Conservation (phyloP, 1,140 invertebrate genomes). For the Nymphalis io region DNA sequence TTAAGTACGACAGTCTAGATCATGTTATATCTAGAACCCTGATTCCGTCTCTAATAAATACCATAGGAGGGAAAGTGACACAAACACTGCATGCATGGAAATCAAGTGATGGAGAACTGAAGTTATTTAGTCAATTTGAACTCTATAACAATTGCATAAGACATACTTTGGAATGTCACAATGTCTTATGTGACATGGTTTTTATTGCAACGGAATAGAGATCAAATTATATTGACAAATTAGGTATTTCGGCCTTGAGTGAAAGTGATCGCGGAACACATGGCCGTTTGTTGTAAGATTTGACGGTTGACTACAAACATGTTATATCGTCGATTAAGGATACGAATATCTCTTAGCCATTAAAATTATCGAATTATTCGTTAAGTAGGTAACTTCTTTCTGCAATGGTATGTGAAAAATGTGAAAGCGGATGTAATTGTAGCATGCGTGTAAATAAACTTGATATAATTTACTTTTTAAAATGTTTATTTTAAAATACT, state of each 20-base stretch:
- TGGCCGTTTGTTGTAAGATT: constrained; percentile 33
- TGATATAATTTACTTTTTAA: background rate
- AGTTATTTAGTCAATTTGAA: background rate
- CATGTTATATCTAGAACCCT: constrained; percentile 30
- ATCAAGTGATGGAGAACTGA: constrained; percentile 44
- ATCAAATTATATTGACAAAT: constrained; percentile 9
- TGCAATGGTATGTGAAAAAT: constrained; percentile 5
- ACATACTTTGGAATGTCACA: constrained; percentile 2
- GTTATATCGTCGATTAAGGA: constrained; percentile 3
- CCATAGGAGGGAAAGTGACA: constrained; percentile 48
- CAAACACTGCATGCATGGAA: constrained; percentile 40
- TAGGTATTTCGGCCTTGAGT: constrained; percentile 53
- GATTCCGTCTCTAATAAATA: constrained; percentile 39
- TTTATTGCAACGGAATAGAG: constrained; percentile 27
- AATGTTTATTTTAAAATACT: too few species aligned
- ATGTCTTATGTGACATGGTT: background rate
- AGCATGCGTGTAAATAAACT: background rate
- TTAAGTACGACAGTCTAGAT: constrained; percentile 31
- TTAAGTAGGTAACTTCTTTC: background rate
- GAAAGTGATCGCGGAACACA: constrained; percentile 54
- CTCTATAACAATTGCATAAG: background rate
- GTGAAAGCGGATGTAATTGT: constrained; percentile 10
- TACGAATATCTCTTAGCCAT: constrained; percentile 10
- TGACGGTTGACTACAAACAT: constrained; percentile 25
- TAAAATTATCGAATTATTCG: background rate